Evolutionary conservation across 2,888 invertebrate species (phyloP).

Genomic region (Syritta pipiens): DNA sequence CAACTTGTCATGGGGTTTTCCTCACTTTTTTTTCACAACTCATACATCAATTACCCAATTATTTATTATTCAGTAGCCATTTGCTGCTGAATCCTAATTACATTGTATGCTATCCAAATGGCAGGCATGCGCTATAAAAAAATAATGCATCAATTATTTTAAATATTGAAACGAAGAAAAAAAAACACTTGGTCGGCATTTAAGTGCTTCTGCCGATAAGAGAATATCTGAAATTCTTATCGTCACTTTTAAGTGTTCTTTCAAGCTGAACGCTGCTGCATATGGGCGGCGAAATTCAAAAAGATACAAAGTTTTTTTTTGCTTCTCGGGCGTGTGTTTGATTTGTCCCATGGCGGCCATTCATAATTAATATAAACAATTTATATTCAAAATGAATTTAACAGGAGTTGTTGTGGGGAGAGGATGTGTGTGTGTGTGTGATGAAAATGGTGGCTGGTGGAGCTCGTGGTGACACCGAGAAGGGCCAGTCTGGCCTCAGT

Average conservation of each 20-base stretch:
- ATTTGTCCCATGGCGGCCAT: constrained; percentile 1
- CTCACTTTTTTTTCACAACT: no score
- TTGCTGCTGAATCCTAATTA: constrained; percentile 28
- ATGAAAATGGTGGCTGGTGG: background rate
- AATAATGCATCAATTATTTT: constrained; percentile 26
- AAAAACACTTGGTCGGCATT: constrained; percentile 4
- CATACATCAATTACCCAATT: constrained; percentile 26
- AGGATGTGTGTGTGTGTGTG: background rate
- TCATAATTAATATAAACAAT: constrained; percentile 22
- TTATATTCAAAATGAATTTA: constrained; percentile 22
- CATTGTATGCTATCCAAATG: constrained; percentile 11
- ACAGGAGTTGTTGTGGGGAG: constrained; percentile 2
- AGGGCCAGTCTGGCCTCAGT: no score
- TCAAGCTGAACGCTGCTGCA: constrained; percentile 14
- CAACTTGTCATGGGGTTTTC: background rate
- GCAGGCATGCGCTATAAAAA: constrained; percentile 2
- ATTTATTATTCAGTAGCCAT: constrained; percentile 9
- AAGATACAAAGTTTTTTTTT: constrained; percentile 9
- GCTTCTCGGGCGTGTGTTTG: background rate
- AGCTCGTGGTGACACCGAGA: background rate
- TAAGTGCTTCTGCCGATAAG: constrained; percentile 30
- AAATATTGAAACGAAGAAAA: constrained; percentile 22
- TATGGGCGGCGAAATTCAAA: constrained; percentile 37
- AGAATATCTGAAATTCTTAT: constrained; percentile 41
- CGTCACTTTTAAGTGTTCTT: constrained; percentile 43